Conservation (phyloP, 2,797 vertebrate genomes). For the Hyperoplus lanceolatus region DNA sequence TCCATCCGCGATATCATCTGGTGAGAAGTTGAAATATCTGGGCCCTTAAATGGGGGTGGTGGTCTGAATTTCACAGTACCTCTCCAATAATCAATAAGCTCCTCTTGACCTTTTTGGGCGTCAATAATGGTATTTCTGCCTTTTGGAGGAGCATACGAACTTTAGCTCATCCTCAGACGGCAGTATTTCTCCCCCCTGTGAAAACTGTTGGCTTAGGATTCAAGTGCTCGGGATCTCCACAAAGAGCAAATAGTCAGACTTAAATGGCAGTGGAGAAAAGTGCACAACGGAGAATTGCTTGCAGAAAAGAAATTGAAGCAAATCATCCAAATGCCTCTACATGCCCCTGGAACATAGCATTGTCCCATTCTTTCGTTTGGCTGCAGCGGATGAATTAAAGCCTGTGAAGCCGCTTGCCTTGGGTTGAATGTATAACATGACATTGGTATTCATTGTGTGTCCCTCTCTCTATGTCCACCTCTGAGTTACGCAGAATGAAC, state of each 20-base stretch:
- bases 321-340: not conserved
- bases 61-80: conserved; percentile 55
- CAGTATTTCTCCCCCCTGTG: conserved; percentile 60
- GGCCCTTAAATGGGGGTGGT: conserved; percentile 42
- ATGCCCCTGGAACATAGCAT: not conserved
- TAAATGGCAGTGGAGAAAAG: conserved; percentile 43
- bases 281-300: conserved; percentile 23
- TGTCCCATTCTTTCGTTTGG: conserved; percentile 14
- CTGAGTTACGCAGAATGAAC: conserved; percentile 70
- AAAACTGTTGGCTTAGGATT: conserved; percentile 68
- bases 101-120: conserved; percentile 75
- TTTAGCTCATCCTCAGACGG: conserved; percentile 64
- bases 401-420: conserved; percentile 25
- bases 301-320: conserved; percentile 14
- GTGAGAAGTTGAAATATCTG: conserved; percentile 36
- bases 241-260: conserved; percentile 63
- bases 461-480: conserved; percentile 50
- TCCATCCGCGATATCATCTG: conserved; percentile 37
- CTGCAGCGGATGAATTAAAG: conserved; percentile 19
- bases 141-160: conserved; percentile 65
- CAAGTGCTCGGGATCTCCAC: conserved; percentile 57
- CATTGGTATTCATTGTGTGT: conserved; percentile 64
- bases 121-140: conserved; percentile 78
- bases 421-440: conserved; percentile 50
- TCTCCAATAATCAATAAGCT: conserved; percentile 74